Evolutionary conservation across 2,888 invertebrate species (phyloP).

Genomic region (Branchellion lobata): DNA sequence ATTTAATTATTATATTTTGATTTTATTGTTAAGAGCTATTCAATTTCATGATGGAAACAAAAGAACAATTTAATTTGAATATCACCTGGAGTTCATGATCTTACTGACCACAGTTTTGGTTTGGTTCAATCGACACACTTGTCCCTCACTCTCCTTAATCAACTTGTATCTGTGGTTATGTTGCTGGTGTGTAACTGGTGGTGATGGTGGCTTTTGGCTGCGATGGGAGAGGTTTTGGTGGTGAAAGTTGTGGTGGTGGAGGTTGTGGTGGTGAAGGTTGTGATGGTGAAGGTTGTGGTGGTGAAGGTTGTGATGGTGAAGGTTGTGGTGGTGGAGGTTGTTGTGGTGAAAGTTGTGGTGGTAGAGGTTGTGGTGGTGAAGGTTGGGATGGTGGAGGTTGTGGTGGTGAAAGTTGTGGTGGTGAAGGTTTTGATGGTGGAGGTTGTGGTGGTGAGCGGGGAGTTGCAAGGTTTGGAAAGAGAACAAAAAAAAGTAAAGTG

Average conservation of each 20-base stretch:
- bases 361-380: slow-evolving; percentile 26
- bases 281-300: too few species aligned
- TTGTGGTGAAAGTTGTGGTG: slow-evolving; percentile 22
- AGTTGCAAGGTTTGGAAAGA: not conserved
- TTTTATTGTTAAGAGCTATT: too few species aligned
- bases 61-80: too few species aligned
- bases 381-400: not conserved
- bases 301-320: not conserved
- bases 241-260: too few species aligned
- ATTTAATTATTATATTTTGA: too few species aligned
- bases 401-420: slow-evolving; percentile 15
- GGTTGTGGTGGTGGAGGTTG: slow-evolving; percentile 19
- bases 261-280: too few species aligned
- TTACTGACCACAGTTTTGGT: slow-evolving; percentile 77
- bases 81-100: slow-evolving; percentile 74
- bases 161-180: slow-evolving; percentile 66
- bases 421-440: slow-evolving; percentile 12
- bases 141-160: slow-evolving; percentile 72
- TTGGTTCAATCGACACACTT: slow-evolving; percentile 76
- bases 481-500: slow-evolving; percentile 8
- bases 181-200: too few species aligned
- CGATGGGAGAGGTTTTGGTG: too few species aligned
- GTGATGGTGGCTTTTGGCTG: too few species aligned
- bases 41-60: too few species aligned
- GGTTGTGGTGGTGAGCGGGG: slow-evolving; percentile 14